Percentiles rank a stretch among this genome's conserved stretches.
These are phyloP conservation scores for Euspilapteryx auroguttella DNA, from an alignment of 2,888 invertebrate genomes.

Conservation along the genomic window DNA sequence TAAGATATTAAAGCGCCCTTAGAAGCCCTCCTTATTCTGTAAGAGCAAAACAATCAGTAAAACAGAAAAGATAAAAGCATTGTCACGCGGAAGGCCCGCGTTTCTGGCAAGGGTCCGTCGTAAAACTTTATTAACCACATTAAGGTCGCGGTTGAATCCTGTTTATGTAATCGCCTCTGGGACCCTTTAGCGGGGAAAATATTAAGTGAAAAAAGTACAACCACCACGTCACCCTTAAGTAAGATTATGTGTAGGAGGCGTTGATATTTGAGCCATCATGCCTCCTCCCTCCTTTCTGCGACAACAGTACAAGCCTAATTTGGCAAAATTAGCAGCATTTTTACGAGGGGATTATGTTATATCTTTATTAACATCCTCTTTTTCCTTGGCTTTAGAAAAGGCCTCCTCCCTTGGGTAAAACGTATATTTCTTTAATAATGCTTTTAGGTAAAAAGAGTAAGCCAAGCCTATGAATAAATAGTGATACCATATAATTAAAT, in stretches of 20 bases:
- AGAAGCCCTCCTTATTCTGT: too few relatives aligned
- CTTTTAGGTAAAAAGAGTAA: too few relatives aligned
- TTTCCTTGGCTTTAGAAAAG: too few relatives aligned
- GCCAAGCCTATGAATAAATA: too few relatives aligned
- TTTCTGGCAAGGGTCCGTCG: conserved; percentile 54
- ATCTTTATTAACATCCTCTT: too few relatives aligned
- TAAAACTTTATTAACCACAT: conserved; percentile 60
- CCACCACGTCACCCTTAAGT: conserved; percentile 35
- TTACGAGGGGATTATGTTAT: too few relatives aligned
- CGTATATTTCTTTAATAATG: too few relatives aligned
- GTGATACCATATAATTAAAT: too few relatives aligned
- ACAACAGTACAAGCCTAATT: too few relatives aligned
- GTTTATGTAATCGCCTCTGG: conserved; percentile 59
- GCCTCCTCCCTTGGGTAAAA: too few relatives aligned
- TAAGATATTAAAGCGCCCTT: neutral
- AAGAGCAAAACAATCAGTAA: conserved; percentile 36
- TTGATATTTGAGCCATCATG: conserved; percentile 5
- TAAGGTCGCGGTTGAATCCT: conserved; percentile 60
- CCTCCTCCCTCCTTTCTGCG: too few relatives aligned
- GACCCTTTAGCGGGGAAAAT: conserved; percentile 54
- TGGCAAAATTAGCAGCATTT: too few relatives aligned
- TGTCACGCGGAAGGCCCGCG: conserved; percentile 55
- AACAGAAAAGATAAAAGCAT: conserved; percentile 57
- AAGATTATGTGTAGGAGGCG: conserved; percentile 23
- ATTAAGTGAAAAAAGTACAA: conserved; percentile 55